A percentile compares a stretch with the other conserved stretches of the same genome.
Conservation (phyloP, 2,113 vertebrate species). For the Brachyistius frenatus region DNA sequence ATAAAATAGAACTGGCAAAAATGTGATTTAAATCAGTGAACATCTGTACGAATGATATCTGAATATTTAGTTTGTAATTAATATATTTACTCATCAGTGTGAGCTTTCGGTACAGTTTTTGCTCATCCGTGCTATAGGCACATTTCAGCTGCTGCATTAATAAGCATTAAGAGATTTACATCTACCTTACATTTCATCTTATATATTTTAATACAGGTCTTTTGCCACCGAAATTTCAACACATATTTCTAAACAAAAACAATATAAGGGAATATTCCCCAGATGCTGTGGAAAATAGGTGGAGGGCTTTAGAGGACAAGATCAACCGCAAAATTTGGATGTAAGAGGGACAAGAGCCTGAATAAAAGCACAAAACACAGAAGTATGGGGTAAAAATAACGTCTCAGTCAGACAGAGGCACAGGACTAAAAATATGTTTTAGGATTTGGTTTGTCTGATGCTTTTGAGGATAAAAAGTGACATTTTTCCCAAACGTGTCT, state of each 20-base stretch:
- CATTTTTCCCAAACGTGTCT: conserved; percentile 28
- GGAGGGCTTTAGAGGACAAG: conserved; percentile 11
- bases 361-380: neutral
- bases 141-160: no score
- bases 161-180: no score
- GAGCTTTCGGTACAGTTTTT: no score
- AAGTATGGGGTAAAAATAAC: conserved; percentile 38
- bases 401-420: conserved; percentile 23
- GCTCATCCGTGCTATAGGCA: no score
- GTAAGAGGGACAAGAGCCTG: conserved; percentile 8
- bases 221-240: neutral
- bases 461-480: conserved; percentile 38
- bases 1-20: no score
- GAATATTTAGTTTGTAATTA: neutral
- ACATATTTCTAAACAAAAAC: no score
- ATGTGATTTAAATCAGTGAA: neutral
- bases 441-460: conserved; percentile 53
- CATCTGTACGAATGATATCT: neutral
- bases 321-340: conserved; percentile 18
- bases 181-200: conserved; percentile 2
- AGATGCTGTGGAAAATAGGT: neutral
- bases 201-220: neutral
- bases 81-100: no score
- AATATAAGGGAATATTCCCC: neutral
- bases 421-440: conserved; percentile 30